These are phyloP conservation scores for Philereme transversata DNA, from an alignment of 2,888 invertebrate genomes.

Conservation along the genomic window DNA sequence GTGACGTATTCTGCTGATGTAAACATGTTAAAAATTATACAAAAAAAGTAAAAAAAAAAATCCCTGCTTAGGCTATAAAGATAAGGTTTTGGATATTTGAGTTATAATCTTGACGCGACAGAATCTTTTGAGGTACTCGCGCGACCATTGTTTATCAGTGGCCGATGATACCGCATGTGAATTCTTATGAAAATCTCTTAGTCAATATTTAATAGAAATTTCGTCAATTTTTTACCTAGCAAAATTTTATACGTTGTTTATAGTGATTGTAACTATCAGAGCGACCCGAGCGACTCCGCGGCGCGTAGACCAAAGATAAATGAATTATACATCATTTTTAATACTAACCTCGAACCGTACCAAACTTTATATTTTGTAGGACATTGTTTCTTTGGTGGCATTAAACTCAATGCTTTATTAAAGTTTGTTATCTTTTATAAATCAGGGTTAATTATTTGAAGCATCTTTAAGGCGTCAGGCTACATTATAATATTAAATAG, in stretches of 20 bases:
- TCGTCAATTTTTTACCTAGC: constrained; percentile 84
- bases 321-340: constrained; percentile 77
- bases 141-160: constrained; percentile 52
- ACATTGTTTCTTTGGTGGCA: constrained; percentile 32
- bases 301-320: constrained; percentile 79
- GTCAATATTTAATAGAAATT: constrained; percentile 81
- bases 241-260: constrained; percentile 83
- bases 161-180: constrained; percentile 72
- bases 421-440: constrained; percentile 26
- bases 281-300: constrained; percentile 69
- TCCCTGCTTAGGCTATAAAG: constrained; percentile 79
- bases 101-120: constrained; percentile 72
- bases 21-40: constrained; percentile 76
- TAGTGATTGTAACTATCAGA: constrained; percentile 74
- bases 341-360: constrained; percentile 82
- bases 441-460: constrained; percentile 12
- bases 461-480: constrained; percentile 2
- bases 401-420: constrained; percentile 29
- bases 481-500: constrained; percentile 14
- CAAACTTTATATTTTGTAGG: constrained; percentile 78
- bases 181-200: constrained; percentile 83
- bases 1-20: constrained; percentile 81
- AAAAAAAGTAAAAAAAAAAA: constrained; percentile 71
- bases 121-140: constrained; percentile 68
- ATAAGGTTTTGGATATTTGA: constrained; percentile 78